phyloP scores from a whole-genome alignment of 2,113 vertebrate species.

The Felis chaus region DNA sequence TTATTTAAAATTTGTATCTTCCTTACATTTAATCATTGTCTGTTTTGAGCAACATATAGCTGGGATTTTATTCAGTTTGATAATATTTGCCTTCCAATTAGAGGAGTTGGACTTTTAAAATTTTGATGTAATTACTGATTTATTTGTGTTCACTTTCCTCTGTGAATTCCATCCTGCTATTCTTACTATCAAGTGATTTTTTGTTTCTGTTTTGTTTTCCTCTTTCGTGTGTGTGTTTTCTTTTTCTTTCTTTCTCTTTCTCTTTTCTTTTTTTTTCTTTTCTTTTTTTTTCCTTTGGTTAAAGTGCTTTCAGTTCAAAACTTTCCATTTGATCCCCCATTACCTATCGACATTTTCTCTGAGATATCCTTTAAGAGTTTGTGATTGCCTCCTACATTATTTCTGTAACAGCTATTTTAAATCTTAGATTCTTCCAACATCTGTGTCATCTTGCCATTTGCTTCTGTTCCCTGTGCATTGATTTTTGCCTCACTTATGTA shows the following conservation, averaged over 20 bases:
- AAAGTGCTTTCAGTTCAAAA: not conserved
- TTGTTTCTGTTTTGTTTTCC: not conserved
- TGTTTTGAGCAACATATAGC: not conserved
- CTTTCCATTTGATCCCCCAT: not conserved
- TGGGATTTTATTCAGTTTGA: not conserved
- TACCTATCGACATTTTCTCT: not conserved
- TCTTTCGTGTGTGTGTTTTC: not conserved
- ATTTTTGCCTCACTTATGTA: not conserved
- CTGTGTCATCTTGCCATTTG: not conserved
- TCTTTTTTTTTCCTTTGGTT: not conserved
- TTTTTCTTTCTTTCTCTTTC: not conserved
- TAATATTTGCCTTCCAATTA: not conserved
- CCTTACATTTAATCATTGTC: not conserved
- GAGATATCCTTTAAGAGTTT: not conserved
- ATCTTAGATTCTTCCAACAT: not conserved
- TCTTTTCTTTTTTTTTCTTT: not conserved
- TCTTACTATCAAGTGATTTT: not conserved
- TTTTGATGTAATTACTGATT: not conserved
- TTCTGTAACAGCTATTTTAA: constrained; percentile 13
- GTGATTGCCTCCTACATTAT: not conserved
- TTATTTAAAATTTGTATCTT: not conserved
- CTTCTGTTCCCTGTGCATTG: not conserved
- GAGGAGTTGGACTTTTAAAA: not conserved
- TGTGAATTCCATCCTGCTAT: not conserved
- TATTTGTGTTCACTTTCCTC: not conserved